These are phyloP conservation scores for Drosophila malerkotliana DNA, from an alignment of 1,140 invertebrate species.

Conservation along the genomic window DNA sequence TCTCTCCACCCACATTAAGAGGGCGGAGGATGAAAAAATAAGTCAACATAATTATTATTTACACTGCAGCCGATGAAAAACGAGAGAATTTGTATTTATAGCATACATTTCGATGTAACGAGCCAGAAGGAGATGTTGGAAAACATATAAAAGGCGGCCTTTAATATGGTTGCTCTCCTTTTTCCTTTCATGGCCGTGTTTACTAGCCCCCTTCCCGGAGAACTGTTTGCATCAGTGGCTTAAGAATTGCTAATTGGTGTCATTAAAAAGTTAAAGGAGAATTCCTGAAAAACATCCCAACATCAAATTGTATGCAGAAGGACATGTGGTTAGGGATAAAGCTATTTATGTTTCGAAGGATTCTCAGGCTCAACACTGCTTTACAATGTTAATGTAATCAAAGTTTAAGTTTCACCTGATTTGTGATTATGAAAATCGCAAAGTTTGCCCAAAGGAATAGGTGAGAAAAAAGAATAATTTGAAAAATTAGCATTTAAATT, in stretches of 20 bases:
- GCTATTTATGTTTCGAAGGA: neutral
- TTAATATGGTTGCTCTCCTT: constrained; percentile 10
- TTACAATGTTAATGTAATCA: constrained; percentile 80
- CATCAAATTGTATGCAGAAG: constrained; percentile 51
- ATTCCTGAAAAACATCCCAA: constrained; percentile 44
- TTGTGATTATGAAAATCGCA: constrained; percentile 70
- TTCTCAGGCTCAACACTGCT: constrained; percentile 15
- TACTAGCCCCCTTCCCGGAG: constrained; percentile 7
- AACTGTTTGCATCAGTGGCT: constrained; percentile 21
- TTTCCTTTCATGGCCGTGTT: constrained; percentile 17
- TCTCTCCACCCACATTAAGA: constrained; percentile 28
- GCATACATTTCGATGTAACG: constrained; percentile 66
- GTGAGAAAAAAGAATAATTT: constrained; percentile 15
- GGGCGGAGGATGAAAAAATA: constrained; percentile 29
- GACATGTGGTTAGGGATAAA: constrained; percentile 21
- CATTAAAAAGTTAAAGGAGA: constrained; percentile 66
- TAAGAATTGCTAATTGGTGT: constrained; percentile 68
- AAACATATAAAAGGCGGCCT: constrained; percentile 40
- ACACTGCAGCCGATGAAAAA: constrained; percentile 39
- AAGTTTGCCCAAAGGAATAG: constrained; percentile 45
- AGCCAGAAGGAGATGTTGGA: constrained; percentile 31
- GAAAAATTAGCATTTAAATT: constrained; percentile 78
- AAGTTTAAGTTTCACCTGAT: constrained; percentile 73
- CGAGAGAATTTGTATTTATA: constrained; percentile 66
- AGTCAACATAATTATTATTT: constrained; percentile 77